These are phyloP conservation scores for Brachionus koreanus DNA, from an alignment of 1,140 invertebrate genomes.

Conservation along the genomic window DNA sequence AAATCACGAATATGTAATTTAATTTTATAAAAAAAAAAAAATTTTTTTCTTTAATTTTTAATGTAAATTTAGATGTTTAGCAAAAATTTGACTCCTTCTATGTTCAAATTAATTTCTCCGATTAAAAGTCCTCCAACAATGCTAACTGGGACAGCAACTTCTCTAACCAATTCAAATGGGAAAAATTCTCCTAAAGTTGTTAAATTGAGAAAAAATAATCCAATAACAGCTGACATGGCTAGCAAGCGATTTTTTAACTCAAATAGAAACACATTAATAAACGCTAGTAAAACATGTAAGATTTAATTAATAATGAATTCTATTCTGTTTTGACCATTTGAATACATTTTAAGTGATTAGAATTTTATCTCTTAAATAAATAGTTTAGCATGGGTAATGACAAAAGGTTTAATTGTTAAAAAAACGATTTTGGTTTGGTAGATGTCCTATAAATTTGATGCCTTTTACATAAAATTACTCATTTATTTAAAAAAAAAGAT, in stretches of 20 bases:
- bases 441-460: too few species aligned
- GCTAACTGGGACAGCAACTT: neutral
- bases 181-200: neutral
- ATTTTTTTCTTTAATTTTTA: too few species aligned
- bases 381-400: too few species aligned
- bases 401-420: too few species aligned
- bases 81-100: neutral
- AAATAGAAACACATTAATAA: slow-evolving; percentile 28
- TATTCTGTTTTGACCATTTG: neutral
- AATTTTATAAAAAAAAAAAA: neutral
- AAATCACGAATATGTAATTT: slow-evolving; percentile 30
- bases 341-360: too few species aligned
- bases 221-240: neutral
- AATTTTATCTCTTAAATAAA: too few species aligned
- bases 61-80: slow-evolving; percentile 31
- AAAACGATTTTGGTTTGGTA: too few species aligned
- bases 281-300: slow-evolving; percentile 27
- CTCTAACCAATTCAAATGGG: neutral
- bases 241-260: neutral
- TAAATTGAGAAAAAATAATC: slow-evolving; percentile 26
- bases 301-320: neutral
- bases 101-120: neutral
- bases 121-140: slow-evolving; percentile 20
- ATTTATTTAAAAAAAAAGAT: too few species aligned
- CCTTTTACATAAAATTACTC: too few species aligned